A percentile compares a stretch with the other conserved stretches of the same genome.
Conservation (phyloP, 1,140 invertebrate genomes). For the Hyles vespertilio region DNA sequence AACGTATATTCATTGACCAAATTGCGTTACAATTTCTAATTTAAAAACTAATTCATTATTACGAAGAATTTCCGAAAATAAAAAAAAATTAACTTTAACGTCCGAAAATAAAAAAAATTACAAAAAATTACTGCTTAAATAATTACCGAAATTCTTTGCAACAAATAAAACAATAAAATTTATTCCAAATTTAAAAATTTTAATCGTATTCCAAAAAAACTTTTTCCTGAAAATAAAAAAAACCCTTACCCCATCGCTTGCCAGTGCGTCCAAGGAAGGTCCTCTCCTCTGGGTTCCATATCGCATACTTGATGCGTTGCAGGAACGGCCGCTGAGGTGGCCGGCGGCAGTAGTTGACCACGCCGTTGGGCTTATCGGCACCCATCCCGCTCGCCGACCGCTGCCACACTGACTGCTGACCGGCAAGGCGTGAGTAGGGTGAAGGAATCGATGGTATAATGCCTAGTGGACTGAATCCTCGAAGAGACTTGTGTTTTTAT, state of each 20-base stretch:
- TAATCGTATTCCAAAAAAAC: too few relatives aligned
- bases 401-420: conserved; percentile 26
- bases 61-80: too few relatives aligned
- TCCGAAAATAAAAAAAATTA: too few relatives aligned
- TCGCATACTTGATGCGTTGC: conserved; percentile 76
- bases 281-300: conserved; percentile 82
- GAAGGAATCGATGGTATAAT: conserved; percentile 3
- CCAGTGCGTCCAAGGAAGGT: conserved; percentile 82
- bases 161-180: too few relatives aligned
- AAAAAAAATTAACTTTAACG: too few relatives aligned
- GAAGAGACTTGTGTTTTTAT: conserved; percentile 6
- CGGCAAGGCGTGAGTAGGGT: not conserved
- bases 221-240: not conserved
- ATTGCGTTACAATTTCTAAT: too few relatives aligned
- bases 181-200: too few relatives aligned
- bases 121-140: too few relatives aligned
- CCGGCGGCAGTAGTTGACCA: conserved; percentile 55
- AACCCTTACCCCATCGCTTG: conserved; percentile 83
- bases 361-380: conserved; percentile 60
- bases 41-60: too few relatives aligned
- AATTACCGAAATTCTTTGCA: too few relatives aligned
- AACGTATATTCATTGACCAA: too few relatives aligned
- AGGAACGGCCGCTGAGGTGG: conserved; percentile 55
- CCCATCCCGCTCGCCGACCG: conserved; percentile 40
- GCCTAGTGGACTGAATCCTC: conserved; percentile 2